Conservation (phyloP, 2,888 invertebrate species). For the Drosophila testacea region DNA sequence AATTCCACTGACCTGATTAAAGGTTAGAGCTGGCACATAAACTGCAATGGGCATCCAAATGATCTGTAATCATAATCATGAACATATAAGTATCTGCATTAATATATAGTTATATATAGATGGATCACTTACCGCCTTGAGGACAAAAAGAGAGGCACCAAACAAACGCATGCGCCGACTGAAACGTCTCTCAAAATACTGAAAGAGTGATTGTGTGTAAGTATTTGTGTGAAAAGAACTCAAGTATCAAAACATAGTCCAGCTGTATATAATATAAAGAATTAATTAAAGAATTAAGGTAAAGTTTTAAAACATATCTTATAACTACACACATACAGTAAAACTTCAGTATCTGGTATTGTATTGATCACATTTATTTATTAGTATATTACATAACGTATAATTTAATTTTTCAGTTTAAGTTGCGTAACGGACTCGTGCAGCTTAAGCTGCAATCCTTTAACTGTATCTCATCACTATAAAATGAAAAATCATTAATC, state of each 20-base stretch:
- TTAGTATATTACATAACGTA: not conserved
- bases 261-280: not conserved
- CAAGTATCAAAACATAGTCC: not conserved
- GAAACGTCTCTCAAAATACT: constrained; percentile 90
- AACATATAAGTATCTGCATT: not conserved
- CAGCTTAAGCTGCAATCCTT: constrained; percentile 41
- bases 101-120: not conserved
- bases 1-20: constrained; percentile 90
- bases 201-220: constrained; percentile 74
- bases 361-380: constrained; percentile 34
- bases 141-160: constrained; percentile 89
- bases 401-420: constrained; percentile 11
- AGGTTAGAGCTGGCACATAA: constrained; percentile 91
- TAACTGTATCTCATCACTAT: constrained; percentile 20
- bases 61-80: constrained; percentile 48
- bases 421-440: constrained; percentile 35
- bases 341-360: constrained; percentile 33
- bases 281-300: not conserved
- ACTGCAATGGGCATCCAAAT: constrained; percentile 86
- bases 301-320: not conserved
- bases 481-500: not conserved
- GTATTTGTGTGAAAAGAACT: constrained; percentile 4
- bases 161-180: constrained; percentile 89
- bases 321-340: constrained; percentile 3
- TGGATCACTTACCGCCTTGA: constrained; percentile 89